Base-by-base conservation (phyloP, 2,113 vertebrate genomes). In the Aphelocoma coerulescens region DNA sequence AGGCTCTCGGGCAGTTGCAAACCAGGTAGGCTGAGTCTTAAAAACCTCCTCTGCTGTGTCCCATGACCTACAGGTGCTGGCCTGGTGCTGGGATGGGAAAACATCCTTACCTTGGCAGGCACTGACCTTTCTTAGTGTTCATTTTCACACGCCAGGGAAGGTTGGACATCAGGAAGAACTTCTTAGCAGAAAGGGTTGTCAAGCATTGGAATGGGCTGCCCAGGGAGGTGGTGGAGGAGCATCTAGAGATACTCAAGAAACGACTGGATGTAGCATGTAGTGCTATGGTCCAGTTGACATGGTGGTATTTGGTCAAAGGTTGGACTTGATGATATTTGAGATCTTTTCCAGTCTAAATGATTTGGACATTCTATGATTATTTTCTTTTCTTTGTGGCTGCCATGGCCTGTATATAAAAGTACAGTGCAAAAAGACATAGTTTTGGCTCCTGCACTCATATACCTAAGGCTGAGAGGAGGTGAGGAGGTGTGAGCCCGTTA, bases 371-470 rank as follows among this genome's bases (percentile, higher is more conserved):
- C 41, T 27, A 2, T 22, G 7, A 61, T 37, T 27, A 2, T 46
- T 61, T 52, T 26, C 4, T 27, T 73, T 55, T 21, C 37, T 55
- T 22, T 19, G n/a, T 26, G n/a, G 6, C 26, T 75, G 54, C 43
- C 5, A 0, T 4, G 13, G 33, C 12, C 44, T 61, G 11, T 22
- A 6, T 6, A 4, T 26, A 39, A 21, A 59, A 59, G 26, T 17
- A n/a, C 2, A 4, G 14, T 2, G 3, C 16, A 9, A n/a, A 8
- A 72, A 51, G 48, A 28, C 6, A 1, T 3, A 19, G 10, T 27
- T 81, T n/a, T 49, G 52, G 27, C 23, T 48, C 8, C 44, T 0
- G 1, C 10, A 4, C 3, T 58, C 5, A 2, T 3, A 11, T 1
- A 16, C 18, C 3, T 2, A 9, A 32, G 33, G 33, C 57, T 6